Conservation (phyloP, 1,140 invertebrate species). For the Drosophila sechellia region DNA sequence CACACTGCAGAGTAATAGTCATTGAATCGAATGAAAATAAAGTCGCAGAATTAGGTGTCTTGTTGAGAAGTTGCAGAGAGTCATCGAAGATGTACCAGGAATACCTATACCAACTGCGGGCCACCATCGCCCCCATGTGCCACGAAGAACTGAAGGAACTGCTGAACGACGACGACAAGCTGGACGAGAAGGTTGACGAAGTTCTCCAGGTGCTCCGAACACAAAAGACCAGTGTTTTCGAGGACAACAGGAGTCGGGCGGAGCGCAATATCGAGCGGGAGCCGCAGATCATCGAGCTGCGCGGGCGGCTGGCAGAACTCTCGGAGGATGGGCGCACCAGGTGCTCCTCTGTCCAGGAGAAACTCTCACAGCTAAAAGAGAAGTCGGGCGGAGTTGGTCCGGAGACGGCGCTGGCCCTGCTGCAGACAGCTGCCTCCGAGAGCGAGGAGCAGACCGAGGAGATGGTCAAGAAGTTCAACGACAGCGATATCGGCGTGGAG, state of each 20-base stretch:
- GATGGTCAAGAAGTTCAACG: slow-evolving; percentile 90
- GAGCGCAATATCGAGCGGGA: slow-evolving; percentile 94
- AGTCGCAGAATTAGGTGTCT: slow-evolving; percentile 21
- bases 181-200: slow-evolving; percentile 91
- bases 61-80: neutral
- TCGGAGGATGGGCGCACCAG: slow-evolving; percentile 89
- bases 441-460: slow-evolving; percentile 95
- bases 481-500: slow-evolving; percentile 90
- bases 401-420: slow-evolving; percentile 92
- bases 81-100: slow-evolving; percentile 78
- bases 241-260: slow-evolving; percentile 93
- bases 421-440: slow-evolving; percentile 94
- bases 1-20: slow-evolving; percentile 14
- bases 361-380: slow-evolving; percentile 88
- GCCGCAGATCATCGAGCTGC: slow-evolving; percentile 90
- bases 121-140: slow-evolving; percentile 86
- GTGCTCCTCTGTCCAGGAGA: slow-evolving; percentile 88
- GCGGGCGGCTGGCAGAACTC: slow-evolving; percentile 88
- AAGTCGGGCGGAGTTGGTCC: slow-evolving; percentile 89
- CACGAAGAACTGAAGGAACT: slow-evolving; percentile 93
- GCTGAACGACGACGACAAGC: slow-evolving; percentile 92
- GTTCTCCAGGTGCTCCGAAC: slow-evolving; percentile 90
- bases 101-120: slow-evolving; percentile 84
- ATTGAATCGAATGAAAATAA: slow-evolving; percentile 11
- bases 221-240: slow-evolving; percentile 94